Evolutionary conservation across 2,797 vertebrate species (phyloP), one percentile per base, ranked within the genome.

Genomic region (Schizopygopsis malacanthus): DNA sequence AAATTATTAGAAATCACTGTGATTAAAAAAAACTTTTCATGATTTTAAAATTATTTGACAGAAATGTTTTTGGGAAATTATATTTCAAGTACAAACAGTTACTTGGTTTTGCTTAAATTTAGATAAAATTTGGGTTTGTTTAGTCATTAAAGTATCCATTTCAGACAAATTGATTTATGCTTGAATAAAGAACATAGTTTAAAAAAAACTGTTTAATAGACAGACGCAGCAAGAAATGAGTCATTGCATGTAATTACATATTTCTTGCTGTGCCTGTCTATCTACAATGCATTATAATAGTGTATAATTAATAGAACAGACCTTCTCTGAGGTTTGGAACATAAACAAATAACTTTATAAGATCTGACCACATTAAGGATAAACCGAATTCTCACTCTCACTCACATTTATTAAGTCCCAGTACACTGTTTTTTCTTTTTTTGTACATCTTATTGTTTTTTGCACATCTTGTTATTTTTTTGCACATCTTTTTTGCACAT

Each of bases 321-420:
- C 2, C 9, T n/a, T 59, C 22, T 59, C 20, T 56, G 7, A 1
- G 18, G 20, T 20, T 59, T 10, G 10, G 10, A 61, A 25, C 10
- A 0, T 12, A 13, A 59, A 28, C 0, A 0, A 63, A 13, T 4
- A 61, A 13, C n/a, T 28, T 11, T 12, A n/a, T 12, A 28, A 63
- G 1, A 52, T 52, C 72, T 52, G 70, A 15, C 12, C 3, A 1
- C 20, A 22, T 18, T 56, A 4, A 61, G 2, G 5, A 25, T 72
- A 22, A 71, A 71, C 39, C 6, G 20, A 28, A 1, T 15, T 10
- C 4, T 16, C 13, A 3, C 10, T n/a, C n/a, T n/a, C n/a, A n/a
- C n/a, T n/a, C n/a, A n/a, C n/a, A n/a, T n/a, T n/a, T n/a, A n/a
- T n/a, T n/a, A n/a, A n/a, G n/a, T n/a, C n/a, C n/a, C n/a, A n/a